These are phyloP conservation scores for Psittacus erithacus DNA, from an alignment of 2,113 vertebrate genomes.

Conservation along the genomic window DNA sequence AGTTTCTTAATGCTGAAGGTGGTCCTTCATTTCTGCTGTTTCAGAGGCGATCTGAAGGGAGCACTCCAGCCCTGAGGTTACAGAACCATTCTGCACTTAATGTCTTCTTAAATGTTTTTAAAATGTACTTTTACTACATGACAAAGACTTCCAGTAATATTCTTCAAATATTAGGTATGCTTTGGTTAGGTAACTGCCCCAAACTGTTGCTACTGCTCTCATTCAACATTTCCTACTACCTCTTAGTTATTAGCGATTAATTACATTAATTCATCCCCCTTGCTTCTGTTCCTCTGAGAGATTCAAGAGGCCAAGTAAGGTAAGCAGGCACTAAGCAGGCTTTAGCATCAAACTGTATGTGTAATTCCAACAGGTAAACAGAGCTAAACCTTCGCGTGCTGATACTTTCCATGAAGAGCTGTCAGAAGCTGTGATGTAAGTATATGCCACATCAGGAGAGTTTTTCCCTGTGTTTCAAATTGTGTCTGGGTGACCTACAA, in stretches of 20 bases:
- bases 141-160: background rate
- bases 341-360: background rate
- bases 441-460: background rate
- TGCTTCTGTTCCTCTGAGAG: background rate
- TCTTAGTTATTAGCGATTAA: background rate
- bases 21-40: background rate
- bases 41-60: background rate
- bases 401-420: background rate
- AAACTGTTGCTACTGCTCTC: background rate
- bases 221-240: background rate
- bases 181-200: background rate
- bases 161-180: background rate
- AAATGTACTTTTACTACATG: background rate
- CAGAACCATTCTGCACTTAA: background rate
- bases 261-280: background rate
- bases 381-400: background rate
- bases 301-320: background rate
- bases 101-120: background rate
- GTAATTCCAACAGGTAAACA: background rate
- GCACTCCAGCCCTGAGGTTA: background rate
- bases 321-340: background rate
- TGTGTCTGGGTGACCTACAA: background rate
- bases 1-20: background rate
- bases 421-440: background rate
- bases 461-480: background rate